Evolutionary conservation across 2,797 vertebrate species (phyloP), one percentile per base, ranked within the genome.

Genomic region (Neosilurus hyrtlii): DNA sequence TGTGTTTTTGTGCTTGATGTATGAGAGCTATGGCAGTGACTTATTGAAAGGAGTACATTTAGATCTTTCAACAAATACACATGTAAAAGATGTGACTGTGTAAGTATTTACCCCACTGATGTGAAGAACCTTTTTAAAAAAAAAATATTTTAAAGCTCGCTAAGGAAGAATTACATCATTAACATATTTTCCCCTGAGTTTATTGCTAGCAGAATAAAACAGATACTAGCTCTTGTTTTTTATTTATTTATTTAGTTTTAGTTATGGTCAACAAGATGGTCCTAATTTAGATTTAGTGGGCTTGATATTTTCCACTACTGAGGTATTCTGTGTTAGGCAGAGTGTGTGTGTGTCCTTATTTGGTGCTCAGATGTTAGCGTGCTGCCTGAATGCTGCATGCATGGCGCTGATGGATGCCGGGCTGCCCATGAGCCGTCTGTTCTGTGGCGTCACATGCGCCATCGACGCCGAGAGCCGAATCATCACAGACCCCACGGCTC

Each of bases 401-500:
- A 94, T 97, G 95, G 96, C 94, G 0, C 88, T 98, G 16, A 95
- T 98, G 94, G 97, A 99, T 0, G 95, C 96, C 0, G 97, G 96
- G 3, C 90, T 98, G 84, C 96, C 96, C 0, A 96, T 98, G 93
- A 86, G 88, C 7, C 87, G 93, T 30, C 93, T 98, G 52, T 99
- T 99, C 91, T 98, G 96, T 0, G 96, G 96, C 0, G 91, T 99
- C 77, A 96, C 96, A 5, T 99, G 97, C 7, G 94, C 95, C 80
- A 94, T 99, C 62, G 88, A 91, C 72, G 7, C 90, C 0, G 92
- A 96, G 0, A 95, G 95, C 0, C 84, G 88, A 49, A 93, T 98
- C 30, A 66, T 93, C 80, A 94, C 96, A 0, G 97, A 98, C 88
- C 97, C 97, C 83, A 95, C 93, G 0, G 88, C 91, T 20, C 92